A percentile compares a stretch with the other conserved stretches of the same genome.
These are phyloP conservation scores for Agrochola litura DNA, from an alignment of 2,888 invertebrate genomes.

Conservation along the genomic window DNA sequence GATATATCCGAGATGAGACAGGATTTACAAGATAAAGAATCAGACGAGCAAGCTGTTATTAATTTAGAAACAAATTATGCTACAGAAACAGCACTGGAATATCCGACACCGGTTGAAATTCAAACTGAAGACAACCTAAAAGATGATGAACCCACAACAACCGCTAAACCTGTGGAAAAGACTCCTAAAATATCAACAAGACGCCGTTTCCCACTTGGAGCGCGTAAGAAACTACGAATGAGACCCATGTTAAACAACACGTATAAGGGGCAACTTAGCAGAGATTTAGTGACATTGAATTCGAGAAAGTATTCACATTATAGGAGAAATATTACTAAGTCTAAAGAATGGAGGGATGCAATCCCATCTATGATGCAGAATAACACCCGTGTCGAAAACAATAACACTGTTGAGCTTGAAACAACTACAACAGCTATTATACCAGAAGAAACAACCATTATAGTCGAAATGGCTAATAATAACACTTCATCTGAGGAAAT, in stretches of 20 bases:
- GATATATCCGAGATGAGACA: conserved; percentile 39
- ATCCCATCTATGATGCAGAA: conserved; percentile 74
- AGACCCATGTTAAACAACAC: conserved; percentile 79
- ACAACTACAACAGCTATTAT: conserved; percentile 64
- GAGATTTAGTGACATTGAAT: conserved; percentile 81
- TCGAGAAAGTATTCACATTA: conserved; percentile 78
- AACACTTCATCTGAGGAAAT: conserved; percentile 51
- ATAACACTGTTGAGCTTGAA: conserved; percentile 62
- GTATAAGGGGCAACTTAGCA: conserved; percentile 80
- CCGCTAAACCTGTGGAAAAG: conserved; percentile 58
- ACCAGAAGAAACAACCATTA: conserved; percentile 56
- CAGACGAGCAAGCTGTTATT: conserved; percentile 58
- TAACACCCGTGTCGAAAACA: conserved; percentile 67
- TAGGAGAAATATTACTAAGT: conserved; percentile 79
- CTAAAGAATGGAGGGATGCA: conserved; percentile 80
- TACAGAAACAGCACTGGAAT: conserved; percentile 47
- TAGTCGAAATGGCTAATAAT: conserved; percentile 26
- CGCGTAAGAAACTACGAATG: conserved; percentile 81
- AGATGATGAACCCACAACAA: conserved; percentile 52
- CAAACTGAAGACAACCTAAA: conserved; percentile 42
- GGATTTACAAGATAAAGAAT: conserved; percentile 43
- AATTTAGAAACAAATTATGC: conserved; percentile 65
- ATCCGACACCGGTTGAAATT: conserved; percentile 43
- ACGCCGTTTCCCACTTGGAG: conserved; percentile 74
- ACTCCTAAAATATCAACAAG: conserved; percentile 67